Conservation (phyloP, 2,797 vertebrate species). For the Hirundo rustica region DNA sequence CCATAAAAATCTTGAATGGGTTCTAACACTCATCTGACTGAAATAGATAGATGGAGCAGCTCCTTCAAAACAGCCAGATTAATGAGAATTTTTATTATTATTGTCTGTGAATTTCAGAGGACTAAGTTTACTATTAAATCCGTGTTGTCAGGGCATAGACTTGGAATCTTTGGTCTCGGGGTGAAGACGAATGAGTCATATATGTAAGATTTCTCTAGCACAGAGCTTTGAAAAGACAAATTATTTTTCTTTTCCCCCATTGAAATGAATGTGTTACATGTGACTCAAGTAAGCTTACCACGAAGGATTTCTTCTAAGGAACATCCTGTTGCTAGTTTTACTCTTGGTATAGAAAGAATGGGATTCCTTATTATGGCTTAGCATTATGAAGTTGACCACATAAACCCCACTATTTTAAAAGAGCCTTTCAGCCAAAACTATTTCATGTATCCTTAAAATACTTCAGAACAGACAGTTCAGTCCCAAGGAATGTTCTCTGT, state of each 20-base stretch:
- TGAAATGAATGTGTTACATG: background rate
- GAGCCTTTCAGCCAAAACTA: background rate
- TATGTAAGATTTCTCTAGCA: background rate
- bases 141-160: fast-evolving
- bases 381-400: background rate
- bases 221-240: background rate
- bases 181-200: background rate
- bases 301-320: background rate
- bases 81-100: background rate
- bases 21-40: background rate
- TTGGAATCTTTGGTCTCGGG: background rate
- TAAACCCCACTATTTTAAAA: background rate
- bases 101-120: background rate
- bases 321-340: background rate
- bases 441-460: background rate
- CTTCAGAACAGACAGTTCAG: background rate
- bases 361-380: background rate
- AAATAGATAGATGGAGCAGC: background rate
- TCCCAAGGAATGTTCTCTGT: background rate
- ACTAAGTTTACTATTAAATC: background rate
- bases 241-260: background rate
- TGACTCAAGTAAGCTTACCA: background rate
- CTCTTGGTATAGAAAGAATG: background rate
- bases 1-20: background rate
- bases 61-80: background rate